Percentiles rank a stretch among this genome's conserved stretches.
These are phyloP conservation scores for Umimayanthus kanabou DNA, from an alignment of 92 coral and sea anemone genomes.

Conservation along the genomic window DNA sequence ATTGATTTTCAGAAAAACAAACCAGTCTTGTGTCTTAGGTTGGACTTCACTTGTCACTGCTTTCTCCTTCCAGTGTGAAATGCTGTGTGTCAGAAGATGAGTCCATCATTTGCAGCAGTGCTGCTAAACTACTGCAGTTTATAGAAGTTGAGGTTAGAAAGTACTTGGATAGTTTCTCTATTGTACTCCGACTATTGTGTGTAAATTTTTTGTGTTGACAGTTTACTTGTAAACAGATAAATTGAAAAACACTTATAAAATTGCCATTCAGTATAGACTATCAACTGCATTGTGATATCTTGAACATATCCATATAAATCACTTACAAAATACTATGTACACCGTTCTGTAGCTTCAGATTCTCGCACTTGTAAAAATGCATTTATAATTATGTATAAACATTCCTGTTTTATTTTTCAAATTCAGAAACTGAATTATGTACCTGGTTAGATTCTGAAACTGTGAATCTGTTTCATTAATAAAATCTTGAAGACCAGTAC, in stretches of 20 bases:
- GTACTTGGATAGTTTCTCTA: too few relatives aligned
- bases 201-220: neutral
- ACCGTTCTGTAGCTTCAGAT: neutral
- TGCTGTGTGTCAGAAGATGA: constrained; percentile 69
- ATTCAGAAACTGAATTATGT: neutral
- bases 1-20: neutral
- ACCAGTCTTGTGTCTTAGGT: too few relatives aligned
- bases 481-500: neutral
- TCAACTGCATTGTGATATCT: neutral
- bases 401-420: neutral
- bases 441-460: neutral
- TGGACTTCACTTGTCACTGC: neutral
- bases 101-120: constrained; percentile 67
- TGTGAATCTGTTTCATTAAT: neutral
- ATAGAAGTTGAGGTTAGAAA: constrained; percentile 73
- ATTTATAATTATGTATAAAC: neutral
- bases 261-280: neutral
- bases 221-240: neutral
- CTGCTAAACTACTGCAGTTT: constrained; percentile 77
- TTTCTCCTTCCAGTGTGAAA: constrained; percentile 62
- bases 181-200: too few relatives aligned
- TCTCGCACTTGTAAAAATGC: neutral
- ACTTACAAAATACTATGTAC: neutral
- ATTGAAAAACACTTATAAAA: neutral
- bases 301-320: neutral